A percentile compares a stretch with the other conserved stretches of the same genome.
phyloP scores from a whole-genome alignment of 2,888 invertebrate genomes.

The Heliconius ethilla region DNA sequence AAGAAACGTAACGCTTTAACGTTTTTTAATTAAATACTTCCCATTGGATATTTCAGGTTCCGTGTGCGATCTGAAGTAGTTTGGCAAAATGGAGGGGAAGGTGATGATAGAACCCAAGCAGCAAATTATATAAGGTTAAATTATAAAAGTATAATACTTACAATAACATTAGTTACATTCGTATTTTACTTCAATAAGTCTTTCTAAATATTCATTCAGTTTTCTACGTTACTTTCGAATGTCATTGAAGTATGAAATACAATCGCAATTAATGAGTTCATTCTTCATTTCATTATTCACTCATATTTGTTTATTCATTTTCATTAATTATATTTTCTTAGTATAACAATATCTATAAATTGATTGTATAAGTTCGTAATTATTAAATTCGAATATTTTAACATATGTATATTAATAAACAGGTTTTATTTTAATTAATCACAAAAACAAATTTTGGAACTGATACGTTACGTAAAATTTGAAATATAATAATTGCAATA shows the following conservation, averaged over 20 bases:
- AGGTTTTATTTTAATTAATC: slow-evolving; percentile 79
- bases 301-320: slow-evolving; percentile 81
- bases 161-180: slow-evolving; percentile 79
- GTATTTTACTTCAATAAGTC: slow-evolving; percentile 82
- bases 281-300: slow-evolving; percentile 75
- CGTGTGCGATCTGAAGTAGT: slow-evolving; percentile 35
- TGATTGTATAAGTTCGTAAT: slow-evolving; percentile 83
- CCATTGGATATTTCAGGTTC: background rate
- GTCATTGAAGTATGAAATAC: slow-evolving; percentile 81
- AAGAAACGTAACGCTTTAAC: background rate
- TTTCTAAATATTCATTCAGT: slow-evolving; percentile 82
- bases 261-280: slow-evolving; percentile 79
- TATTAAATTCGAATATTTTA: slow-evolving; percentile 83
- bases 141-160: slow-evolving; percentile 74
- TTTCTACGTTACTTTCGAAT: slow-evolving; percentile 79
- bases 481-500: slow-evolving; percentile 65
- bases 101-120: slow-evolving; percentile 47
- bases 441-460: slow-evolving; percentile 68
- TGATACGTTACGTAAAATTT: slow-evolving; percentile 64
- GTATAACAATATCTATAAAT: slow-evolving; percentile 83
- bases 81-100: slow-evolving; percentile 37
- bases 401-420: slow-evolving; percentile 83
- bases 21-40: background rate
- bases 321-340: slow-evolving; percentile 82
- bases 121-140: slow-evolving; percentile 61